Evolutionary conservation across 2,797 vertebrate genomes (phyloP).

Genomic region (Takifugu rubripes): DNA sequence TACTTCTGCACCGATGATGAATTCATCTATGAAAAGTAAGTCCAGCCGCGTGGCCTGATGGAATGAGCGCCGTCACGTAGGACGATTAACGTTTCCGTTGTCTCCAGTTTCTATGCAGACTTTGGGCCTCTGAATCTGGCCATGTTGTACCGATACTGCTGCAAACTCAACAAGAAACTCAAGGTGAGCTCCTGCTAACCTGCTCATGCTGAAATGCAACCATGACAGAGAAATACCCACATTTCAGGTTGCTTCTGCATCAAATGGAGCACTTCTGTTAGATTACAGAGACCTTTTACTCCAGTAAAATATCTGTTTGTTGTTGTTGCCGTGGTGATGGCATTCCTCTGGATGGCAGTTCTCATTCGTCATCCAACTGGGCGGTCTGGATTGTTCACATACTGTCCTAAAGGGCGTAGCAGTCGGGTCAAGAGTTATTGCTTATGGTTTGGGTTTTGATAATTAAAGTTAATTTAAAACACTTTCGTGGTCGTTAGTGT

Average conservation of each 20-base stretch:
- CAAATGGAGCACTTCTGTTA: no score
- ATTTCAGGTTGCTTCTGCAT: no score
- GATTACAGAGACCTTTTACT: not conserved
- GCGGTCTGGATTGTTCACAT: slow-evolving; percentile 13
- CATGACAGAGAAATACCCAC: no score
- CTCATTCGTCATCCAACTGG: slow-evolving; percentile 43
- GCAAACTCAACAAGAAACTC: slow-evolving; percentile 96
- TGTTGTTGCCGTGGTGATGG: slow-evolving; percentile 58
- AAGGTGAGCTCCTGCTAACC: slow-evolving; percentile 81
- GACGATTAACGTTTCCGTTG: not conserved
- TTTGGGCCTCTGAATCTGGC: slow-evolving; percentile 81
- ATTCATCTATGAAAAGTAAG: slow-evolving; percentile 96
- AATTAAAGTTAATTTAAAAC: no score
- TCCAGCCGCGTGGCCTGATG: slow-evolving; percentile 44
- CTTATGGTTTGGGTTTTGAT: no score
- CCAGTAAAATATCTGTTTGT: slow-evolving; percentile 26
- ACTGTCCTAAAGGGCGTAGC: not conserved
- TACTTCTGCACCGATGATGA: slow-evolving; percentile 98
- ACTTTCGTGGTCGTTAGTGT: no score
- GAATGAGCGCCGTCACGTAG: not conserved
- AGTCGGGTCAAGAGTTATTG: not conserved
- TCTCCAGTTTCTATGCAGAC: slow-evolving; percentile 61
- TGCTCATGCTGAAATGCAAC: slow-evolving; percentile 10
- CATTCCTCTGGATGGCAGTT: slow-evolving; percentile 51
- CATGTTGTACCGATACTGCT: slow-evolving; percentile 93